A percentile compares a stretch with the other conserved stretches of the same genome.
Conservation (phyloP, 2,113 vertebrate genomes). For the Nothoprocta pentlandii region DNA sequence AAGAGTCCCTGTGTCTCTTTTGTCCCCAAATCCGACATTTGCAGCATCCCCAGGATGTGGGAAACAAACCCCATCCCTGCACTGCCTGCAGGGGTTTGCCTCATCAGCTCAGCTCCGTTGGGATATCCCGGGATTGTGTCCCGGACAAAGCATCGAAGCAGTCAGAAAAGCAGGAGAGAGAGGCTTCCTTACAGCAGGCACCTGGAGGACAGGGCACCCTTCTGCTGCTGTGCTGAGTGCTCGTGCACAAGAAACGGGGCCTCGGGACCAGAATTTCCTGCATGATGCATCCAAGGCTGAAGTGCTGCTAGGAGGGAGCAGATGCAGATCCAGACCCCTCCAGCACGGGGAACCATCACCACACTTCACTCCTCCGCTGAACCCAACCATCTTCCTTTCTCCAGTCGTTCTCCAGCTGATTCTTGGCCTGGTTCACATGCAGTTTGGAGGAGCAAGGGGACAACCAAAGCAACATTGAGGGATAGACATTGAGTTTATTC, state of each 20-base stretch:
- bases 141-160: neutral
- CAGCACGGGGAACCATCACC: neutral
- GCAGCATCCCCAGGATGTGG: neutral
- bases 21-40: neutral
- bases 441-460: neutral
- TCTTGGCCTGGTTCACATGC: neutral
- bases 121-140: slow-evolving; percentile 6
- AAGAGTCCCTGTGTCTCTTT: neutral
- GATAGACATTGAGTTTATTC: too few species aligned
- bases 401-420: neutral
- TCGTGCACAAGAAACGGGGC: neutral
- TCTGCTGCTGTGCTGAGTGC: neutral
- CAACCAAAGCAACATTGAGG: neutral
- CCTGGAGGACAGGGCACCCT: neutral
- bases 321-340: neutral
- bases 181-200: neutral
- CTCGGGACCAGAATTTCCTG: neutral
- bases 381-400: neutral
- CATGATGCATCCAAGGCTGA: neutral
- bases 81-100: neutral
- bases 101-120: neutral
- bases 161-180: neutral
- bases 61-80: neutral
- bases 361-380: neutral
- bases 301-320: neutral